Base-by-base conservation (phyloP, 1,140 invertebrate genomes). In the Aphaenogaster ashmeadi region DNA sequence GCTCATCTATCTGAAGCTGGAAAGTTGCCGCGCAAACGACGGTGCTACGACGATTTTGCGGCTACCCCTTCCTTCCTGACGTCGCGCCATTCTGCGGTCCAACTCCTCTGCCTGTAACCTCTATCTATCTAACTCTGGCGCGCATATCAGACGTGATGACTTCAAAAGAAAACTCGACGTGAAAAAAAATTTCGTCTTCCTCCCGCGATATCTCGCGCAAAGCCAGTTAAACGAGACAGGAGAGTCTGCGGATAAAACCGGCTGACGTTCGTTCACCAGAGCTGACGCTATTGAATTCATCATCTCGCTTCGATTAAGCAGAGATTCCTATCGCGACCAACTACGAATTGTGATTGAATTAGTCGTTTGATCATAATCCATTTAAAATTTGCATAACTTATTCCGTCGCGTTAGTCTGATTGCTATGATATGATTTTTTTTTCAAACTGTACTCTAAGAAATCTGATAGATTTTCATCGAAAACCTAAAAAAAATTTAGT, bases 1-100 rank as follows among this genome's bases (percentile, higher is more conserved):
- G 83, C 83, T 86, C 89, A 93, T 92, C 89, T 86, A 91, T 93
- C 87, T 87, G 74, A 90, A 86, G 86, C 62, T 91, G 89, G 90
- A 90, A 92, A 92, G 90, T 91, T 90, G 79, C 75, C 87, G 79
- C 71, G 81, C 62, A 89, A 91, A 89, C 81, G 85, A 78, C 79
- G 77, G 69, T 58, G 36, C 66, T 38, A 71, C 80, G 62, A 77
- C 79, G 88, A 90, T 80, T 89, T 87, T 87, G 54, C 41, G 47
- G 52, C 74, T 88, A 75, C 77, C 58, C 64, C n/a, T 27, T 71
- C 50, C 58, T 52, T 56, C 47, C 71, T 72, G 88, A 60, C 81
- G 60, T 81, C 38, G 60, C 77, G 33, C 69, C 56, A 71, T 52
- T 87, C 86, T 87, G 41, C 27, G 41, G 66, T 44, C 13, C 62